A percentile compares a stretch with the other conserved stretches of the same genome.
phyloP scores from a whole-genome alignment of 2,888 invertebrate genomes.

The Dione juno region DNA sequence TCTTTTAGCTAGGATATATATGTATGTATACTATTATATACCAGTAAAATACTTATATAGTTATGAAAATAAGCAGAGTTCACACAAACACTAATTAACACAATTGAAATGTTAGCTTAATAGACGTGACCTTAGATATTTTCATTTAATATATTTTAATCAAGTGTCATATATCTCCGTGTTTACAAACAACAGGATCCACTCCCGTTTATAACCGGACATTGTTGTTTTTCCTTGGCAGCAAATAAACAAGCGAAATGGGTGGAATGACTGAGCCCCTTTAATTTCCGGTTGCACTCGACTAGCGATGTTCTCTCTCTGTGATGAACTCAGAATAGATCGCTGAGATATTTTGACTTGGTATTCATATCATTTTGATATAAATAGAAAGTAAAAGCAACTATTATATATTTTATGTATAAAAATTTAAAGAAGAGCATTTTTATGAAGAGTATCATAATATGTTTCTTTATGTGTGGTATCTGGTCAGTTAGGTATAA shows the following conservation, averaged over 20 bases:
- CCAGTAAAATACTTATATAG: too few species aligned
- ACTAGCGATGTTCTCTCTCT: slow-evolving; percentile 33
- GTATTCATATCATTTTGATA: slow-evolving; percentile 11
- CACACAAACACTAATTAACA: too few species aligned
- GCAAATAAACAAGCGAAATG: slow-evolving; percentile 50
- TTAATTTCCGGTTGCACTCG: slow-evolving; percentile 71
- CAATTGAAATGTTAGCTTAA: too few species aligned
- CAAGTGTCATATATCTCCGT: neutral
- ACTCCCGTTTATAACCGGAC: slow-evolving; percentile 35
- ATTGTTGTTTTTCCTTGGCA: slow-evolving; percentile 57
- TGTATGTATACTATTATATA: too few species aligned
- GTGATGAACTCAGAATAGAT: slow-evolving; percentile 54
- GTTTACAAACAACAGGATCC: slow-evolving; percentile 35
- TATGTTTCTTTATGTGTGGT: too few species aligned
- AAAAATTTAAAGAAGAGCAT: too few species aligned
- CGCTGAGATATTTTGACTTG: slow-evolving; percentile 27
- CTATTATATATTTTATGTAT: neutral
- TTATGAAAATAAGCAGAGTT: too few species aligned
- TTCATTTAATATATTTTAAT: slow-evolving; percentile 14
- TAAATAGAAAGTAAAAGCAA: slow-evolving; percentile 2
- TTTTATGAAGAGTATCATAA: too few species aligned
- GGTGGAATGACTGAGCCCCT: slow-evolving; percentile 60
- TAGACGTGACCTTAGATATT: neutral
- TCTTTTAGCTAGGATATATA: too few species aligned
- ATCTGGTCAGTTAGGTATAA: too few species aligned